Base-by-base conservation (phyloP, 1,140 invertebrate species). In the Eueides isabella region DNA sequence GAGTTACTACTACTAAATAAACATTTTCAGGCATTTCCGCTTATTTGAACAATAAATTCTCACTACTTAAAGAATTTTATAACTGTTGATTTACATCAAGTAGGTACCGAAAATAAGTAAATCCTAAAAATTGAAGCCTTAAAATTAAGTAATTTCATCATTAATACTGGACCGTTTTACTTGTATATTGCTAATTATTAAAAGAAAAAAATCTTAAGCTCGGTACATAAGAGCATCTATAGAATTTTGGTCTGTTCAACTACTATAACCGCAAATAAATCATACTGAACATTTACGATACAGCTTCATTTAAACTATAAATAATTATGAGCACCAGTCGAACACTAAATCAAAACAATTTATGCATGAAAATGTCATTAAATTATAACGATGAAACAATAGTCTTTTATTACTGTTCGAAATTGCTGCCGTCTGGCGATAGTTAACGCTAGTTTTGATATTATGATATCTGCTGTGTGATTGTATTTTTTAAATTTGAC, bases 281-380 rank as follows among this genome's bases (percentile, higher is more conserved):
- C 80, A 83, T 61, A 23, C 38, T 63, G 29, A 77, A 83, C 78
- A 38, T 87, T 87, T 83, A 85, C 81, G 85, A 85, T 76, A 84
- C 79, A 77, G 65, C 83, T 83, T 82, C 79, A 85, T 85, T 86
- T 87, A 83, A 81, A 83, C 82, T 83, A 85, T 84, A 85, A 85
- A 85, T 85, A 85, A 85, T 83, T 80, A 82, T 76, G 76, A 80
- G 73, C 73, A 75, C 74, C 71, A 65, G 26, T 16, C 61, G 61
- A 41, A 82, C 80, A 72, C 77, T 82, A 84, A 82, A 82, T 85
- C 79, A 85, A 83, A 83, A 81, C 81, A 82, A 81, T 84, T 83
- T 82, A 85, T 86, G 80, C 75, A 79, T 78, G 80, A 78, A 75
- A 78, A 85, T 85, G 70, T 78, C 73, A 79, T 77, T 80, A 72